Conservation (phyloP, 2,888 invertebrate species). For the Resseliella maxima region DNA sequence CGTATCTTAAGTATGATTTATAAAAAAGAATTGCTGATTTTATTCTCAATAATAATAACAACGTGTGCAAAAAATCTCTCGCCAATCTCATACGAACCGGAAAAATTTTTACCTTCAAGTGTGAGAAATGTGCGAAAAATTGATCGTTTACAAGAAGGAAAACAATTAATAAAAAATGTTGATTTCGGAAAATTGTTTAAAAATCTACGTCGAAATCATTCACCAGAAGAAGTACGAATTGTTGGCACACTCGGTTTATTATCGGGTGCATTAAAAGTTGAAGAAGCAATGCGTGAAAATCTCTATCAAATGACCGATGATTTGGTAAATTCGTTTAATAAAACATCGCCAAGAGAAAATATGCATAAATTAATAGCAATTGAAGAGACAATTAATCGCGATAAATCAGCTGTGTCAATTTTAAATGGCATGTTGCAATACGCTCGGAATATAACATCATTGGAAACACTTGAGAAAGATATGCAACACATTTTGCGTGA, state of each 20-base stretch:
- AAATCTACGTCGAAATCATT: not conserved
- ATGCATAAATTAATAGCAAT: conserved; percentile 63
- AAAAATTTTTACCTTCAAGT: not conserved
- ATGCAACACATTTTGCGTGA: conserved; percentile 59
- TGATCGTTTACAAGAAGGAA: not conserved
- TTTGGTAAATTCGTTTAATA: conserved; percentile 62
- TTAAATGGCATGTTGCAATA: conserved; percentile 64
- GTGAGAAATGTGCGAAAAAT: not conserved
- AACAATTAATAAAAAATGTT: not conserved
- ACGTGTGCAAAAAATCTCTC: not conserved
- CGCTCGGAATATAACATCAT: conserved; percentile 62
- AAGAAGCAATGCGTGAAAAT: conserved; percentile 64
- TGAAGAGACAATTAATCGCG: conserved; percentile 64
- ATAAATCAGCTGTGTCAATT: conserved; percentile 64
- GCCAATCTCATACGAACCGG: not conserved
- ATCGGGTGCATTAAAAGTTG: conserved; percentile 64
- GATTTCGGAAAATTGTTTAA: not conserved
- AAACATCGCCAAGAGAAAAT: conserved; percentile 60
- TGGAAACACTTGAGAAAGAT: conserved; percentile 60
- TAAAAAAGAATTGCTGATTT: not conserved
- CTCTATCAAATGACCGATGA: conserved; percentile 63
- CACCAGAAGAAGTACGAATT: conserved; percentile 7
- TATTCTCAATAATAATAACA: not conserved
- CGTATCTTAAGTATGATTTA: too few relatives aligned
- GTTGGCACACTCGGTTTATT: conserved; percentile 63